Evolutionary conservation across 92 coral and sea anemone species (phyloP).

Genomic region (Blastomussa wellsi): DNA sequence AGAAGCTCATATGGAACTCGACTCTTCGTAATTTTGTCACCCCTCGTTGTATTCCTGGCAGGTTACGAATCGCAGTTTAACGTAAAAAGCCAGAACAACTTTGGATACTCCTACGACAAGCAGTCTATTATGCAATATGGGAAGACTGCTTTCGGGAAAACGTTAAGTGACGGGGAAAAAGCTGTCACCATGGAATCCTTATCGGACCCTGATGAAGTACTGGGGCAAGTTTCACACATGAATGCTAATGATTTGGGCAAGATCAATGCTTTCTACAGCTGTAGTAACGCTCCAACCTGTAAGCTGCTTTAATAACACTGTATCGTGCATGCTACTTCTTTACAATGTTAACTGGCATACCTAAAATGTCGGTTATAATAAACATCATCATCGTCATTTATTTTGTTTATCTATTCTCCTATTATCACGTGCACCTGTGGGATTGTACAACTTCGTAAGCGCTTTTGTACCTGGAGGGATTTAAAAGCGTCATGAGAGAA

Average conservation of each 20-base stretch:
- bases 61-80: neutral
- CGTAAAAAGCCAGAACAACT: neutral
- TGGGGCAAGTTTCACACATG: slow-evolving; percentile 13
- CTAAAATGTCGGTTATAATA: too few relatives aligned
- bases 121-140: slow-evolving; percentile 12
- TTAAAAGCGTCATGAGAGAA: too few relatives aligned
- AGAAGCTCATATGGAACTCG: too few relatives aligned
- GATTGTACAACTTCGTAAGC: too few relatives aligned
- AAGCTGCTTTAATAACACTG: neutral
- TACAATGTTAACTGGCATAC: too few relatives aligned
- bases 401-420: too few relatives aligned
- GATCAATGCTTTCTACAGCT: neutral
- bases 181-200: slow-evolving; percentile 13
- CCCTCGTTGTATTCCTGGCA: neutral
- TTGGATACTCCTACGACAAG: slow-evolving; percentile 12
- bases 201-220: neutral
- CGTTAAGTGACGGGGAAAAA: neutral
- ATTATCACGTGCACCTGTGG: too few relatives aligned
- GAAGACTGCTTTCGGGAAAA: neutral
- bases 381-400: too few relatives aligned
- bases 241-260: slow-evolving; percentile 22
- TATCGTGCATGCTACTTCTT: too few relatives aligned
- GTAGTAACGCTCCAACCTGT: neutral
- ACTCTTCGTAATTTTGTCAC: neutral
- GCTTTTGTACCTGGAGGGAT: too few relatives aligned